Percentiles rank a stretch among this genome's conserved stretches.
These are phyloP conservation scores for Athripsodes cinereus DNA, from an alignment of 2,888 invertebrate genomes.

Conservation along the genomic window DNA sequence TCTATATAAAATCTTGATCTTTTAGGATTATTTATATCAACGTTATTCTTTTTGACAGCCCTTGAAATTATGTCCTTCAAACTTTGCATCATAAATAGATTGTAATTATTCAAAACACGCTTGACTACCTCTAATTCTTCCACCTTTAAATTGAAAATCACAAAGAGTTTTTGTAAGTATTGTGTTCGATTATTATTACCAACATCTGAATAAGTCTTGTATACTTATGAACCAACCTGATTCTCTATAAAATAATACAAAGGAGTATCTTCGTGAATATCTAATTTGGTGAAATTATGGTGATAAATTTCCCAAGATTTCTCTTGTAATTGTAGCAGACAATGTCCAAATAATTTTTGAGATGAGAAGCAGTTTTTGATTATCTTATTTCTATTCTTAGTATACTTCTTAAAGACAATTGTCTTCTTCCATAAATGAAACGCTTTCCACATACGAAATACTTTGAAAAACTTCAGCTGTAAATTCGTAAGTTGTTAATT, in stretches of 20 bases:
- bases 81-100: neutral
- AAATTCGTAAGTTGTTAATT: too few species aligned
- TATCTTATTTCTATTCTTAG: conserved; percentile 52
- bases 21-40: neutral
- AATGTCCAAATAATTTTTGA: conserved; percentile 64
- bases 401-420: conserved; percentile 63
- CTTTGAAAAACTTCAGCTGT: conserved; percentile 60
- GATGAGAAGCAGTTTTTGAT: conserved; percentile 67
- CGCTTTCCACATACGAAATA: conserved; percentile 71
- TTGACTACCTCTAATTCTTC: neutral
- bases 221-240: too few species aligned
- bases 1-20: neutral
- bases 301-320: conserved; percentile 60
- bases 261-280: conserved; percentile 43
- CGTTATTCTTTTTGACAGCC: neutral
- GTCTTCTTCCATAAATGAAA: conserved; percentile 76
- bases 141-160: neutral
- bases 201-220: too few species aligned
- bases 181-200: too few species aligned
- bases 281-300: conserved; percentile 56
- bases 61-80: neutral
- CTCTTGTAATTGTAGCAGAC: conserved; percentile 63
- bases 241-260: conserved; percentile 67
- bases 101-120: neutral
- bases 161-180: too few species aligned